Evolutionary conservation across 2,113 vertebrate genomes (phyloP).

Genomic region (Malurus cyaneus): DNA sequence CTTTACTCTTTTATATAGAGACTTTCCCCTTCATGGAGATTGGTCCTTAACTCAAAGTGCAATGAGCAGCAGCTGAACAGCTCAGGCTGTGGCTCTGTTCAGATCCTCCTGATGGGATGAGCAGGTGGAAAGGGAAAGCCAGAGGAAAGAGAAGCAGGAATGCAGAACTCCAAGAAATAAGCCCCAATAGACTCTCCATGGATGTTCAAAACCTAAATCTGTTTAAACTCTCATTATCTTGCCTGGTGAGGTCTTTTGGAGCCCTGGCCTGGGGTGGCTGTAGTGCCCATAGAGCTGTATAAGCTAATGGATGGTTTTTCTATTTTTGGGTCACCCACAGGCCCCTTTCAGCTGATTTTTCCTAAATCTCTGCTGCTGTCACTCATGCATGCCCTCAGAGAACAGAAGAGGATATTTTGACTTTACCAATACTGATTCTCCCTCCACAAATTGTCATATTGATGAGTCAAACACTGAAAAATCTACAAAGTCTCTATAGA

Average conservation of each 20-base stretch:
- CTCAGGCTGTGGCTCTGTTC: neutral
- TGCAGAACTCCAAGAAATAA: neutral
- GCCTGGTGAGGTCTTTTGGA: neutral
- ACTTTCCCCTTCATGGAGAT: neutral
- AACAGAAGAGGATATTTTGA: neutral
- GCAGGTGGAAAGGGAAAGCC: neutral
- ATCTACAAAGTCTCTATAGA: neutral
- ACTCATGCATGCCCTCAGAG: neutral
- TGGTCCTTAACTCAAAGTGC: neutral
- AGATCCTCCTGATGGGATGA: neutral
- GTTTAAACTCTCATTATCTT: neutral
- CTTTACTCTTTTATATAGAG: neutral
- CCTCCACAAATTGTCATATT: neutral
- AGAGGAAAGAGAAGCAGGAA: neutral
- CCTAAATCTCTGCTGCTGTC: neutral
- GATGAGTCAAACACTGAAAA: neutral
- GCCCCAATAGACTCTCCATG: neutral
- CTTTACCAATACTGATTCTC: neutral
- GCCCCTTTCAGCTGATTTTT: neutral
- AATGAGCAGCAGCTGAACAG: neutral
- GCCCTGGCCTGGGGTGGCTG: neutral
- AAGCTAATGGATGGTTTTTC: neutral
- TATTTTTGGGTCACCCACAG: neutral
- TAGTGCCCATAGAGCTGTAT: neutral
- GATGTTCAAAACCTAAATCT: neutral